These are phyloP conservation scores for Polyergus mexicanus DNA, from an alignment of 1,140 invertebrate species.

Conservation along the genomic window DNA sequence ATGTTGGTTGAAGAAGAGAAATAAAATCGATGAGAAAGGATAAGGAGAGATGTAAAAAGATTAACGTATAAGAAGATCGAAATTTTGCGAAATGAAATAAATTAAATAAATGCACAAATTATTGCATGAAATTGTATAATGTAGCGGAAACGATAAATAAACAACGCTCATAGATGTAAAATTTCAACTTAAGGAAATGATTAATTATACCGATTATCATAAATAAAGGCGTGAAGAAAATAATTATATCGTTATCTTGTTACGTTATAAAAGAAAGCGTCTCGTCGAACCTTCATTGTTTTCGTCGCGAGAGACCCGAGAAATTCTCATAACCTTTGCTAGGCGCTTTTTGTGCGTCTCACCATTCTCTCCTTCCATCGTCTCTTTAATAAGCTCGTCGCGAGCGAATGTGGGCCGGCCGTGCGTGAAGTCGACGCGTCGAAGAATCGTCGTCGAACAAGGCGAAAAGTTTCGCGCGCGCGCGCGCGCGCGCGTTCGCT, in stretches of 20 bases:
- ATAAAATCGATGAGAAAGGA: slow-evolving; percentile 38
- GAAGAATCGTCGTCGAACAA: slow-evolving; percentile 6
- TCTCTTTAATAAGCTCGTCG: slow-evolving; percentile 9
- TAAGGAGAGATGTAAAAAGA: not conserved
- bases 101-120: slow-evolving; percentile 73
- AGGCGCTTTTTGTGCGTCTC: slow-evolving; percentile 4
- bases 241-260: no score
- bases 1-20: slow-evolving; percentile 14
- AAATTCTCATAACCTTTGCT: not conserved
- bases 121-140: slow-evolving; percentile 37
- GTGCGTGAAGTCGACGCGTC: not conserved
- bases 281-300: not conserved
- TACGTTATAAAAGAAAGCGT: not conserved
- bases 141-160: not conserved
- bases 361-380: not conserved
- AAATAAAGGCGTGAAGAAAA: not conserved
- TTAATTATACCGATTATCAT: not conserved
- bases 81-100: slow-evolving; percentile 76
- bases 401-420: not conserved
- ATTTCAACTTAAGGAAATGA: no score
- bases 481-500: not conserved
- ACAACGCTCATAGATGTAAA: not conserved
- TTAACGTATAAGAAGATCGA: not conserved
- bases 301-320: not conserved
- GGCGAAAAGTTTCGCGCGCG: not conserved